Base-by-base conservation (phyloP, 30 jellyfish, hydroid and myxozoan genomes). In the Turritopsis rubra region DNA sequence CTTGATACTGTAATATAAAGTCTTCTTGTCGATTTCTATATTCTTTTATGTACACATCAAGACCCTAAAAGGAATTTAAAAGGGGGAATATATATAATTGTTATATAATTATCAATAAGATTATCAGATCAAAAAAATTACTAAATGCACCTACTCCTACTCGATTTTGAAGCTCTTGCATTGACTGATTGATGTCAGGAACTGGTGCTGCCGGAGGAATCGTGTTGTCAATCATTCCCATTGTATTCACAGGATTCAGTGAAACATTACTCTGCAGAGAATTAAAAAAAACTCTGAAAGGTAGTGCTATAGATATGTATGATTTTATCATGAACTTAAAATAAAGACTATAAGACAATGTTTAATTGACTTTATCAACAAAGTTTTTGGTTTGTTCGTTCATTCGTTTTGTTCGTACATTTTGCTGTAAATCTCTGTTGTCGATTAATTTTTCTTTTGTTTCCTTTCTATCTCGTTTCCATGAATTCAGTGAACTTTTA, bases 1-100 rank as follows among this genome's bases (percentile, higher is more conserved):
- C 91, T 81, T 86, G 96, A 81, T 86, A 91, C 23, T 88, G 85
- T 19, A 91, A 73, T 80, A 91, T 88, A 74, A 91, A 91, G 16
- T 91, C 96, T 73, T 91, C 97, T 80, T 91, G 97, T 70, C 82
- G 87, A 24, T 91, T 89, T 53, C 90, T 84, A 88, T 84, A 86
- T 66, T 84, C 85, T 72, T 87, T 87, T 18, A 87, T 73, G 29
- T 80, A 78, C 53, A 26, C 28, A 20, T 91, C 97, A 1, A 87
- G 72, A 76, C 80, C 79, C 97, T 91, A 60, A 7, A 53, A 52
- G 70, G 26, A 52, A 72, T 66, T 26, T 65, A 76, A 74, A 16
- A 13, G 13, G 7, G 52, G 52, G 0, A 68, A 68, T 9, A 0
- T 1, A n/a, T 68, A 68, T n/a, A 0, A 18, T 21, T 75, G 25